A percentile compares a stretch with the other conserved stretches of the same genome.
These are phyloP conservation scores for Cosmorhoe ocellata DNA, from an alignment of 2,888 invertebrate species.

Conservation along the genomic window DNA sequence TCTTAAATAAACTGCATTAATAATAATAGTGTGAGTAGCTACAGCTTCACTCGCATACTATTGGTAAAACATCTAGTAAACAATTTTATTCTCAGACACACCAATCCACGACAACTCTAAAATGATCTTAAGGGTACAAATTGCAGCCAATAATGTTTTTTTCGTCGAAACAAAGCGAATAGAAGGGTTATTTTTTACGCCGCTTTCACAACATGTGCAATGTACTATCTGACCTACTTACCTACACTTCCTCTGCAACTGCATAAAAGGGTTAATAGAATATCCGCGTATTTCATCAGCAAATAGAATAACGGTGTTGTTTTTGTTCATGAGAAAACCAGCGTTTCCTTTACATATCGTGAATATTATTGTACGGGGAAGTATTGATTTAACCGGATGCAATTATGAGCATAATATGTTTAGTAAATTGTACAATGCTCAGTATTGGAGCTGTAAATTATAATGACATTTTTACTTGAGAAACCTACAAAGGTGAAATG, in stretches of 20 bases:
- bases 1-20: no score
- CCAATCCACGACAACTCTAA: slow-evolving; percentile 47
- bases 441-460: no score
- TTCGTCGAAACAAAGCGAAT: slow-evolving; percentile 73
- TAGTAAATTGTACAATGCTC: no score
- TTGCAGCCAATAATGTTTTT: slow-evolving; percentile 79
- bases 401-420: no score
- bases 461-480: no score
- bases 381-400: slow-evolving; percentile 2
- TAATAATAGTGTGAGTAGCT: no score
- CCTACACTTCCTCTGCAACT: slow-evolving; percentile 75
- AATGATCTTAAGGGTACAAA: slow-evolving; percentile 65
- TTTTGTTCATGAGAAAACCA: slow-evolving; percentile 47
- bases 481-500: no score
- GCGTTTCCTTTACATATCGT: slow-evolving; percentile 31
- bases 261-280: slow-evolving; percentile 75
- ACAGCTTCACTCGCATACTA: no score
- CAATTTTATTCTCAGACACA: slow-evolving; percentile 18
- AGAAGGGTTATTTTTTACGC: slow-evolving; percentile 72
- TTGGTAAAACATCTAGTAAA: no score
- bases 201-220: slow-evolving; percentile 81
- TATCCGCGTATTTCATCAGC: slow-evolving; percentile 64
- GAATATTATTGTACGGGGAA: slow-evolving; percentile 18
- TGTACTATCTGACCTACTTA: slow-evolving; percentile 78
- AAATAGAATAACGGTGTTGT: slow-evolving; percentile 45